Base-by-base conservation (phyloP, 2,888 invertebrate species). In the Diplazon laetatorius region DNA sequence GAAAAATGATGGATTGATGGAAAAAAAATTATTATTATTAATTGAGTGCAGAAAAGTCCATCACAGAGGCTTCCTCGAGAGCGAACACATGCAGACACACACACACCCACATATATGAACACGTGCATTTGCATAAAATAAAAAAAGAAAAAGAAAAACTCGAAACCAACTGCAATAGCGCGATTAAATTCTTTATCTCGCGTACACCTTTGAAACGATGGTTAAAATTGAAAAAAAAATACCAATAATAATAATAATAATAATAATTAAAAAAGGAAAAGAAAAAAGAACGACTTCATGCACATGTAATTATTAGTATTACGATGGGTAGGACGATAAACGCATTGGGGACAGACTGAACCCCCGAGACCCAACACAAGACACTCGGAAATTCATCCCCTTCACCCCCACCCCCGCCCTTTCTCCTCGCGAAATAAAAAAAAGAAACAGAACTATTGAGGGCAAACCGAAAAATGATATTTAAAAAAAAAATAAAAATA, bases 31-130 rank as follows among this genome's bases (percentile, higher is more conserved):
- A n/a, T n/a, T n/a, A n/a, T n/a, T n/a, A n/a, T n/a, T n/a, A n/a
- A n/a, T n/a, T n/a, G n/a, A n/a, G n/a, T n/a, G n/a, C n/a, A 52
- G 30, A 70, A 60, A 79, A 80, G 82, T 74, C n/a, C n/a, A n/a
- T n/a, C n/a, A 80, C 82, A 79, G 80, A 78, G 83, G 82, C 83
- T 84, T 83, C 84, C 83, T 82, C 76, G 48, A 60, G 14, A 55
- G 39, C 52, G 14, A 55, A 50, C 66, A 22, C 12, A 60, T 70
- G 37, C 20, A 37, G 16, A 59, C 8, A 18, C 39, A 25, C 30
- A 25, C 44, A 69, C 52, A 60, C 30, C 44, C 52, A 75, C 35
- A 62, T 39, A 39, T 59, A 74, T 12, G 35, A 22, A 72, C 14
- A 57, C n/a, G n/a, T 35, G 39, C 39, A 60, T 77, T 66, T 60